A percentile compares a stretch with the other conserved stretches of the same genome.
phyloP scores from a whole-genome alignment of 2,797 vertebrate species.

The Bufotes viridis region DNA sequence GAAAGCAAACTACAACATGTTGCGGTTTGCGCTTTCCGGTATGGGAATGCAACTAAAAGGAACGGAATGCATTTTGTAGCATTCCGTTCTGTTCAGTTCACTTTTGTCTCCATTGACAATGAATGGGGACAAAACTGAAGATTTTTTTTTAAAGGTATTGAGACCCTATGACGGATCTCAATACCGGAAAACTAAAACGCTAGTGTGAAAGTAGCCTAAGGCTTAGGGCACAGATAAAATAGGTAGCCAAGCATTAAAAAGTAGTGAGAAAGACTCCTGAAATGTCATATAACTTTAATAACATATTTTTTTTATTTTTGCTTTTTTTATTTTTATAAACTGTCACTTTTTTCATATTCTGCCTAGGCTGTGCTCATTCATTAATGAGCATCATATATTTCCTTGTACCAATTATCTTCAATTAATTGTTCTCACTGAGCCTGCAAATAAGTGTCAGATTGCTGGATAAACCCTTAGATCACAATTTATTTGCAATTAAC shows the following conservation, averaged over 20 bases:
- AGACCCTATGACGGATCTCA: no score
- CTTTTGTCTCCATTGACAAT: no score
- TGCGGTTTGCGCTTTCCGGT: no score
- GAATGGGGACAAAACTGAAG: no score
- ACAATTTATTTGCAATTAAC: slow-evolving; percentile 57
- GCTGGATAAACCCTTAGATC: slow-evolving; percentile 54
- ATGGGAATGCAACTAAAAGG: no score
- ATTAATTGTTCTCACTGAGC: slow-evolving; percentile 60
- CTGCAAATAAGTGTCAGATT: slow-evolving; percentile 50
- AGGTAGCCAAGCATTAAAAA: background rate
- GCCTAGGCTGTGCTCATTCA: slow-evolving; percentile 46
- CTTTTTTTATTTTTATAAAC: slow-evolving; percentile 24
- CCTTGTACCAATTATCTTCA: slow-evolving; percentile 62
- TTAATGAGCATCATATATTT: slow-evolving; percentile 56
- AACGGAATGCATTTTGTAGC: no score
- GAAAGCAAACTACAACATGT: no score
- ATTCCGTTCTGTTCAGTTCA: no score
- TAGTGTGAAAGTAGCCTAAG: background rate
- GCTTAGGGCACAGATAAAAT: background rate
- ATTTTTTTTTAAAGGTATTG: no score
- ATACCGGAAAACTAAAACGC: no score
- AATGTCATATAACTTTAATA: slow-evolving; percentile 21
- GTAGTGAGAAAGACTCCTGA: background rate
- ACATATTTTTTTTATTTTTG: slow-evolving; percentile 30
- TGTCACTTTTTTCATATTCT: slow-evolving; percentile 35